These are phyloP conservation scores for Furcifer pardalis DNA, from an alignment of 2,797 vertebrate species.

Conservation along the genomic window DNA sequence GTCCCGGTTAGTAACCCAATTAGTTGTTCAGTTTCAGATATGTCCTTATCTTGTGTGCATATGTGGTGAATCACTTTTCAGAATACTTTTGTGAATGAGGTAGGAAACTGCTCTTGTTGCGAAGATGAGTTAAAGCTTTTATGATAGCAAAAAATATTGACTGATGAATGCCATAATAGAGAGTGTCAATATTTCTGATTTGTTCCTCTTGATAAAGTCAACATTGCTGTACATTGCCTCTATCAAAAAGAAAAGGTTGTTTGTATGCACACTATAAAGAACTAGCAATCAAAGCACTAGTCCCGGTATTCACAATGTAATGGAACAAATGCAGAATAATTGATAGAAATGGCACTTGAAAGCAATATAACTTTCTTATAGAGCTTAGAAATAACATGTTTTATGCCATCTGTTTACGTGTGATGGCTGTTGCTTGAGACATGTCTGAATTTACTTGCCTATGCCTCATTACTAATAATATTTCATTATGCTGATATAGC, in stretches of 20 bases:
- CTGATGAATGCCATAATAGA: constrained; percentile 18
- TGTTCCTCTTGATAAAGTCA: constrained; percentile 23
- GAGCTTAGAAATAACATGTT: neutral
- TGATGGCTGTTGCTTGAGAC: neutral
- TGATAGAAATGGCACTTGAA: neutral
- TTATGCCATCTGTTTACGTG: constrained; percentile 19
- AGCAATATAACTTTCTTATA: constrained; percentile 1
- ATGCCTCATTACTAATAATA: constrained; percentile 27
- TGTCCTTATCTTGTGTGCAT: neutral
- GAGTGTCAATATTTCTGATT: constrained; percentile 37
- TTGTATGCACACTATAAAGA: neutral
- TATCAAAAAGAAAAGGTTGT: neutral
- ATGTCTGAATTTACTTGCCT: neutral
- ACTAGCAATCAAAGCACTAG: neutral
- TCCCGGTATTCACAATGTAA: accelerated
- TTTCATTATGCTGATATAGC: constrained; percentile 55
- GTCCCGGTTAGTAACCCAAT: neutral
- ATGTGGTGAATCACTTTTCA: neutral
- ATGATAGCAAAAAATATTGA: constrained; percentile 26
- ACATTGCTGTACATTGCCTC: neutral
- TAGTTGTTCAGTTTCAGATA: neutral
- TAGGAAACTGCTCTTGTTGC: constrained; percentile 24
- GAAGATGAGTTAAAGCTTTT: constrained; percentile 28
- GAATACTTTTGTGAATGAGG: constrained; percentile 17
- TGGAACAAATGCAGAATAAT: neutral